Base-by-base conservation (phyloP, 2,888 invertebrate species). In the Automeris io region DNA sequence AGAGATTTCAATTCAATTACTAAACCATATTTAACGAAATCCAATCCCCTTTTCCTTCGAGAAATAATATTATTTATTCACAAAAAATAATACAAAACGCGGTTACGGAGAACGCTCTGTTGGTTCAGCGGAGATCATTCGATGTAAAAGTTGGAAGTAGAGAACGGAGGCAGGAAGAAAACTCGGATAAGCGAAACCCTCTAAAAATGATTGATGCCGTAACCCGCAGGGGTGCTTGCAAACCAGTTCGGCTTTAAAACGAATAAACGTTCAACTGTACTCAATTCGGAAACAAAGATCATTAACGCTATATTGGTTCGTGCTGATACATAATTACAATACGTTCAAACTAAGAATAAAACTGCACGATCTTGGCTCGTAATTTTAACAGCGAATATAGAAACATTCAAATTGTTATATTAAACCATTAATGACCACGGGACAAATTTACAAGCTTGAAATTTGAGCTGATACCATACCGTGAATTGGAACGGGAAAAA, bases 1-100 rank as follows among this genome's bases (percentile, higher is more conserved):
- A 85, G 79, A 86, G 86, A 86, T 86, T 86, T 86, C 86, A 86
- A 86, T 86, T 86, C 86, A 86, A 86, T 86, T 86, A 86, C 83
- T 85, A 86, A 85, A 82, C 81, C 86, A 86, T 83, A 86, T 86
- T 86, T 85, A 86, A 83, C 85, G 86, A 86, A 86, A 86, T 85
- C 82, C 83, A 85, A 86, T 86, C 86, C 83, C 58, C 79, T 78
- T 82, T 85, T 82, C 75, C 81, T 78, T 75, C 64, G 73, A 72
- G 78, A 65, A 83, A 86, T 83, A 85, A 86, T 86, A 85, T 85
- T 85, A 85, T 86, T 86, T 85, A 86, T 86, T 85, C 83, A 79
- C 76, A 82, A 82, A 85, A 85, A 85, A 85, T 79, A 85, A 85
- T 81, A 85, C 85, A 77, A 82, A 78, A 81, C 74, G 75, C 74